Base-by-base conservation (phyloP, 2,888 invertebrate genomes). In the Leptothorax acervorum region DNA sequence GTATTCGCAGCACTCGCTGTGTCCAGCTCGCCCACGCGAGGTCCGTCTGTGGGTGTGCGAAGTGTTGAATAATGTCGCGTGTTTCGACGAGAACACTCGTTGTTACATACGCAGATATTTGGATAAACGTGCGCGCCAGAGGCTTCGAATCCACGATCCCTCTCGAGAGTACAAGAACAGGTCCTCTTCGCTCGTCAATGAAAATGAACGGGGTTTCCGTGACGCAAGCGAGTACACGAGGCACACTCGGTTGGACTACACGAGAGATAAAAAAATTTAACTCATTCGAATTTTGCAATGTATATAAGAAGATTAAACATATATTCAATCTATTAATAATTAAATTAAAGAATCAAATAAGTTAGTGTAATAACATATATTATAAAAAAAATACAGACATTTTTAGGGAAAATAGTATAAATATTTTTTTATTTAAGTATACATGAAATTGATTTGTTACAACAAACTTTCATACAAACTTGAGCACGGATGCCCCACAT, bases 41-140 rank as follows among this genome's bases (percentile, higher is more conserved):
- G 76, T 68, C 75, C 90, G 71, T 73, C 82, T 86, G 88, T 87
- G 86, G 86, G 89, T 90, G 88, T 88, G 82, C 88, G 73, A 86
- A 88, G 88, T 89, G 89, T 92, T 92, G 91, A 92, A 92, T 93
- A 92, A 91, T 88, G 88, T 89, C 87, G 87, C 86, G 83, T 87
- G 90, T 42, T 87, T 88, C 89, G 88, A 87, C 87, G 85, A 85
- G 87, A 88, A 88, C 87, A 88, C 88, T 90, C 88, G 89, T 92
- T 92, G 91, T 91, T 87, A 85, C 87, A 76, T 87, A 66, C 79
- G 75, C 82, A 83, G 89, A 86, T 90, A 88, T 83, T 87, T 84
- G 86, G 88, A 88, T 84, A 86, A 84, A 82, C 18, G 6, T 31
- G n/a, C 12, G 28, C 18, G 53, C 53, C 42, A 84, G 66, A 65